These are phyloP conservation scores for Fulmarus glacialis DNA, from an alignment of 2,113 vertebrate species.

Conservation along the genomic window DNA sequence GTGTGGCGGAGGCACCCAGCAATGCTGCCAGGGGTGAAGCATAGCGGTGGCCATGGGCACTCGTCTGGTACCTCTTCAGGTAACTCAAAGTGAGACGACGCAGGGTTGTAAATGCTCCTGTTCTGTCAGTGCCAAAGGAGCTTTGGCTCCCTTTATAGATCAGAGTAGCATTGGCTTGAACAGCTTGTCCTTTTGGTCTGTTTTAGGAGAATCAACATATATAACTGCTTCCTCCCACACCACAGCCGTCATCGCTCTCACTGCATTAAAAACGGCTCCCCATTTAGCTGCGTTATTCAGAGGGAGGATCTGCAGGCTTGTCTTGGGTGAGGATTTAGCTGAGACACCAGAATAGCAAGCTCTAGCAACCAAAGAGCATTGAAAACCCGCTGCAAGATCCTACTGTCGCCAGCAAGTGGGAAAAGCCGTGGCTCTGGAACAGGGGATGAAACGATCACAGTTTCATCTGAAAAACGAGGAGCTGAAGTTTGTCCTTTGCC, in stretches of 20 bases:
- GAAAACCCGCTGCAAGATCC: background rate
- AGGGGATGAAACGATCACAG: background rate
- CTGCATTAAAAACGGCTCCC: background rate
- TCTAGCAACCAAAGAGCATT: background rate
- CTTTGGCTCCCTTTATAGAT: constrained; percentile 62
- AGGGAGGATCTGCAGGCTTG: background rate
- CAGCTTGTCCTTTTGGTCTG: constrained; percentile 61
- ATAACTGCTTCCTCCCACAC: constrained; percentile 29
- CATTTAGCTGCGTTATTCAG: constrained; percentile 11
- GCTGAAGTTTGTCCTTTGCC: background rate
- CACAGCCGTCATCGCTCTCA: background rate
- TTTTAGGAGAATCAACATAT: constrained; percentile 60
- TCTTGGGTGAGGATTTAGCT: background rate
- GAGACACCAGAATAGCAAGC: background rate
- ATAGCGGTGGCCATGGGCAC: fast-evolving
- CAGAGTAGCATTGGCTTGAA: constrained; percentile 60
- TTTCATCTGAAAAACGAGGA: too few relatives aligned
- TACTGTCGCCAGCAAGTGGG: background rate
- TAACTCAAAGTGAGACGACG: constrained; percentile 15
- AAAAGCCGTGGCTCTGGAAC: background rate
- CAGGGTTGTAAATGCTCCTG: background rate
- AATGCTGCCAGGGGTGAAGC: background rate
- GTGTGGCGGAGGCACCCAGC: background rate
- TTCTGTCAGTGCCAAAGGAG: constrained; percentile 36
- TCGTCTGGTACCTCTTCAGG: background rate